Evolutionary conservation across 2,797 vertebrate species (phyloP), one percentile per base, ranked within the genome.

Genomic region (Natrix natrix): DNA sequence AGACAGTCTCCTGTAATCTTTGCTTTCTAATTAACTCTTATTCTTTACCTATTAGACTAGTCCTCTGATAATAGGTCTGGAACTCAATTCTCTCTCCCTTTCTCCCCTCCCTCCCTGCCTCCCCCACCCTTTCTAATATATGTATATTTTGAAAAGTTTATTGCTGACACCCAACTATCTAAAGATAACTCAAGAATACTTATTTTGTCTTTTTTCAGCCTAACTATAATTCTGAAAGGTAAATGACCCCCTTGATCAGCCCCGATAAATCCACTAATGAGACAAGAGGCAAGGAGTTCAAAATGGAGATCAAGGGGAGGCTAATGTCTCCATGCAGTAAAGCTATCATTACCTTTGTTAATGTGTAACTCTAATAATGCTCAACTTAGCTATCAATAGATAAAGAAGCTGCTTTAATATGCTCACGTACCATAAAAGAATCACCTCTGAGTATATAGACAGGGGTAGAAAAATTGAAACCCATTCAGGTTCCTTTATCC

Each of bases 401-500:
- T 97, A 97, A 97, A 96, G 93, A 95, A 97, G 95, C 95, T 93
- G 96, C 95, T 97, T 97, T 96, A 97, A 96, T 95, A 95, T 95
- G 96, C 96, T 97, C 95, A 93, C 94, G 93, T 93, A 96, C 90
- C 95, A 95, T 92, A 32, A 92, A 91, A 93, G 95, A 95, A 59
- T 0, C 94, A 3, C 94, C 96, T 59, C 94, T 0, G 26, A 94
- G 66, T 91, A 78, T 89, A 90, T 90, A n/a, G 26, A 37, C 37
- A 63, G 0, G 0, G 92, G 93, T 92, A 92, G 0, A 5, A 26
- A 52, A 43, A 56, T 22, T 87, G 88, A 32, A 88, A 90, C 0
- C 37, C 22, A n/a, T 69, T 91, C 43, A 90, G 22, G 60, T 66
- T 69, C 54, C 90, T 87, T 78, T 61, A 87, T 86, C 12, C 87